These are phyloP conservation scores for Melanotaenia trifasciata DNA, from an alignment of 2,797 vertebrate genomes.

Conservation along the genomic window DNA sequence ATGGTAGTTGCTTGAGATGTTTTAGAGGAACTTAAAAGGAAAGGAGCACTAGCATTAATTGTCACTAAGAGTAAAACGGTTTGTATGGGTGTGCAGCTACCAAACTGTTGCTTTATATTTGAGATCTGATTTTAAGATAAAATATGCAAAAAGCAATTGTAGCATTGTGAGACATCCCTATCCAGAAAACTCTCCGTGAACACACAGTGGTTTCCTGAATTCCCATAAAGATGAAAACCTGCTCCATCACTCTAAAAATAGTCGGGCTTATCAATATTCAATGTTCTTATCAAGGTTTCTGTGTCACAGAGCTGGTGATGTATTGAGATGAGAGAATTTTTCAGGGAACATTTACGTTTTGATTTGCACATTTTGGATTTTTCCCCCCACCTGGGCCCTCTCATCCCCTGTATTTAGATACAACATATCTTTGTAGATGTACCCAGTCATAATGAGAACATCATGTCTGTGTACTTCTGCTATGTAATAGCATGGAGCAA, in stretches of 20 bases:
- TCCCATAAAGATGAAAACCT: background rate
- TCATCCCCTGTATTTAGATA: background rate
- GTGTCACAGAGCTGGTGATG: slow-evolving; percentile 21
- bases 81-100: background rate
- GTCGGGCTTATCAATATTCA: slow-evolving; percentile 17
- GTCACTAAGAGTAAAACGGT: background rate
- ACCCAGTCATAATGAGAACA: background rate
- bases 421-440: background rate
- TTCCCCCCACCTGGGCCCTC: background rate
- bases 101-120: too few relatives aligned
- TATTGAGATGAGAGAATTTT: slow-evolving; percentile 6
- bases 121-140: background rate
- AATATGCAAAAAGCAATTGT: background rate
- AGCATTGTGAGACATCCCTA: background rate
- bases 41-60: background rate
- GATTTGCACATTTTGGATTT: background rate
- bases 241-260: slow-evolving; percentile 8
- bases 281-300: slow-evolving; percentile 16
- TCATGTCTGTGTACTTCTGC: background rate
- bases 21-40: background rate
- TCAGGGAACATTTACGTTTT: slow-evolving; percentile 22
- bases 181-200: background rate
- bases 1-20: background rate
- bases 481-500: background rate
- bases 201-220: background rate